Base-by-base conservation (phyloP, 2,113 vertebrate species). In the Pycnonotus jocosus region DNA sequence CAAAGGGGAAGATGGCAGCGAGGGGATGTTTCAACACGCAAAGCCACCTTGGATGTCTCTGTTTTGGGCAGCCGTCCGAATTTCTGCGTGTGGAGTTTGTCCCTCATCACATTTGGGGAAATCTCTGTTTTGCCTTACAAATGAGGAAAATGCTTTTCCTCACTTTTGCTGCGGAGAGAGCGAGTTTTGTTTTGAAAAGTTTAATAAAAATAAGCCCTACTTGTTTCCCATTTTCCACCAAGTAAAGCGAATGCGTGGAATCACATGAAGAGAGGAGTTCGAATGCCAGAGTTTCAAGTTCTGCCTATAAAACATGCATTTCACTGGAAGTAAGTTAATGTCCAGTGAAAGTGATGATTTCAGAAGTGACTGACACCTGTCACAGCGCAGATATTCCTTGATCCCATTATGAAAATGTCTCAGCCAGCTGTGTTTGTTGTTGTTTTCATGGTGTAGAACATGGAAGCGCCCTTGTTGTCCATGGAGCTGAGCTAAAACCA, bases 271-370 rank as follows among this genome's bases (percentile, higher is more conserved):
- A 37, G 40, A 23, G n/a, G 17, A 11, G 19, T 80, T 53, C 7
- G 45, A 27, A 10, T 21, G 22, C 6, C 17, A 12, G 11, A 20
- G 15, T 25, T 65, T 33, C 21, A 0, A 37, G 12, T 51, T 86
- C 11, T 61, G 44, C 25, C 1, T 66, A 1, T 40, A 31, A 61
- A 78, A 20, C 11, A 0, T 1, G 2, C 2, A 1, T 44, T 81
- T 86, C 48, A 5, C 28, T 57, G 28, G 21, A 3, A 61, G 6
- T 6, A 9, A 21, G 16, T 4, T 11, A 3, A 17, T 0, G 2
- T 12, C 9, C 23, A 9, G 44, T 24, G 25, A 13, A 71, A 74
- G 14, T 6, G 30, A 3, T 23, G 1, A 2, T n/a, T 83, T 70
- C 47, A 18, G 72, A 35, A 71, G 56, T 25, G 37, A 10, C 42